A percentile compares a stretch with the other conserved stretches of the same genome.
Evolutionary conservation across 2,888 invertebrate genomes (phyloP).

Genomic region (Noctua janthina): DNA sequence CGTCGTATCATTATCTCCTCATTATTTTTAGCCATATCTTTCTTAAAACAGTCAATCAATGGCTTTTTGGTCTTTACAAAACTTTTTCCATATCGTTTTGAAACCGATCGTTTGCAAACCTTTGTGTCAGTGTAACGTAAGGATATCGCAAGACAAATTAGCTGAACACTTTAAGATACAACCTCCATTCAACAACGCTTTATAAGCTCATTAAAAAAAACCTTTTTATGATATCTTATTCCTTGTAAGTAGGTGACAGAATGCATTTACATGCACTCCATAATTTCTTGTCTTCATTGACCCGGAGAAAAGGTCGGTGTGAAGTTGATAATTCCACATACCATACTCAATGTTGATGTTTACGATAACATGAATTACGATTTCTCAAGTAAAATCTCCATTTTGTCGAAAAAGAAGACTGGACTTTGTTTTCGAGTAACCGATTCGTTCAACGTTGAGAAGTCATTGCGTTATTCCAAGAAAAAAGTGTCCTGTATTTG

Average conservation of each 20-base stretch:
- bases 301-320: slow-evolving; percentile 17
- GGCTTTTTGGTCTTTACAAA: not conserved
- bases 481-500: not conserved
- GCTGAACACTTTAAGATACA: not conserved
- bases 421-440: not conserved
- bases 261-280: slow-evolving; percentile 26
- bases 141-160: not conserved
- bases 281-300: slow-evolving; percentile 22
- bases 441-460: not conserved
- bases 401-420: not conserved
- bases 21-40: too few relatives aligned
- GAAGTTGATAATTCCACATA: slow-evolving; percentile 32
- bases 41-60: not conserved
- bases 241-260: slow-evolving; percentile 5
- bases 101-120: not conserved
- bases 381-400: not conserved
- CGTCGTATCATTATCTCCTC: too few relatives aligned
- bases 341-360: slow-evolving; percentile 1
- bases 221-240: not conserved
- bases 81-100: not conserved
- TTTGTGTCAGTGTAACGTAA: not conserved
- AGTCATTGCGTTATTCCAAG: not conserved
- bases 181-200: not conserved
- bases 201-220: not conserved
- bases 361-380: not conserved